Conservation (phyloP, 2,888 invertebrate species). For the Leucania comma region DNA sequence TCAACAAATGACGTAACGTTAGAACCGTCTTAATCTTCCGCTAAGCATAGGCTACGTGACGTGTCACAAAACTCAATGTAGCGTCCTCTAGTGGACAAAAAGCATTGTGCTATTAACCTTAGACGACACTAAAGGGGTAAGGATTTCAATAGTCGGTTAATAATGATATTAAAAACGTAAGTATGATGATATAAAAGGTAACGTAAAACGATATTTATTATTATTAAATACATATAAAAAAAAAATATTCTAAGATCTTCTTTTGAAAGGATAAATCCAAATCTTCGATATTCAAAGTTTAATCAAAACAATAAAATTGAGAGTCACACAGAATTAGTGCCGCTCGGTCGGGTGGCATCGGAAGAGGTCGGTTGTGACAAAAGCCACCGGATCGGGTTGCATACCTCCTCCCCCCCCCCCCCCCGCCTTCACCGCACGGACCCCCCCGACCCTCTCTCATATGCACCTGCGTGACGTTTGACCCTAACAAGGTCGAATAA, state of each 20-base stretch:
- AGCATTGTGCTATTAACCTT: background rate
- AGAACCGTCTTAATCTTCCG: no score
- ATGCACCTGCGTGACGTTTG: slow-evolving; percentile 63
- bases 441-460: slow-evolving; percentile 24
- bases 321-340: slow-evolving; percentile 76
- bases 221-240: no score
- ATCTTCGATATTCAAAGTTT: slow-evolving; percentile 38
- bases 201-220: no score
- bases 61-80: no score
- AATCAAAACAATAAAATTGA: slow-evolving; percentile 63
- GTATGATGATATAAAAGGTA: no score
- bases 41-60: no score
- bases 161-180: background rate
- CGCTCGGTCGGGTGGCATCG: slow-evolving; percentile 64
- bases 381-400: slow-evolving; percentile 75
- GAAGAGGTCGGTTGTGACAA: slow-evolving; percentile 75
- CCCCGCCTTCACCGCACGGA: slow-evolving; percentile 2
- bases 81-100: no score
- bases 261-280: slow-evolving; percentile 1
- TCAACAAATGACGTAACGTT: no score
- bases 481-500: slow-evolving; percentile 69
- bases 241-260: background rate
- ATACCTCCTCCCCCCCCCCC: slow-evolving; percentile 56
- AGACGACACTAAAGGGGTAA: background rate
- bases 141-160: background rate